Evolutionary conservation across 2,797 vertebrate species (phyloP), one percentile per base, ranked within the genome.

Genomic region (Syndactyla subalaris): DNA sequence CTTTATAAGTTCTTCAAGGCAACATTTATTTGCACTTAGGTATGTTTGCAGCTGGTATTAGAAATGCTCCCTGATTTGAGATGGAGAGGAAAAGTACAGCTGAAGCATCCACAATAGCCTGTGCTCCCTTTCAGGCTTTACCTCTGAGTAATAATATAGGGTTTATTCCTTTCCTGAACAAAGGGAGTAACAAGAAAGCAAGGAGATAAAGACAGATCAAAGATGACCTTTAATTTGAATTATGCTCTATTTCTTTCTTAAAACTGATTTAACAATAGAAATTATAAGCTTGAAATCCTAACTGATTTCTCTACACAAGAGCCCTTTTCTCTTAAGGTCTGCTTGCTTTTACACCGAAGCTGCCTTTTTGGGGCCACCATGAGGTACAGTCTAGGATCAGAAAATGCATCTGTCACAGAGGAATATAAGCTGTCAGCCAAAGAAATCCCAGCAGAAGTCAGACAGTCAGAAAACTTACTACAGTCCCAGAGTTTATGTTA

Each of bases 361-460:
- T 83, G 71, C 30, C 52, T 67, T 96, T 96, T 93, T 90, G 43
- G 86, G 93, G 80, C 92, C 94, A 97, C 88, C 66, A 58, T 81
- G 78, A 96, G 88, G 79, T 93, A 85, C 89, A 94, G 52, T 90
- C 79, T 79, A 91, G 63, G 85, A 94, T 61, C 34, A 52, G 93
- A 96, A 97, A 95, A 92, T 63, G 66, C 86, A 88, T 89, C 96
- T 97, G 90, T 94, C 97, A 90, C 92, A 94, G 79, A 96, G 92
- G 87, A 97, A 93, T 97, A 96, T 91, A 84, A 79, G 61, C 89
- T 91, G 66, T 75, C 82, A 94, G 85, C 52, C 79, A 89, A 94
- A 72, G 55, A 97, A 95, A 93, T 75, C 91, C 85, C 78, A 3
- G 4, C 87, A 96, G 85, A 97, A 97, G 86, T 93, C 86, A 94